Conservation (phyloP, 2,113 vertebrate genomes). For the Atherinomorus stipes region DNA sequence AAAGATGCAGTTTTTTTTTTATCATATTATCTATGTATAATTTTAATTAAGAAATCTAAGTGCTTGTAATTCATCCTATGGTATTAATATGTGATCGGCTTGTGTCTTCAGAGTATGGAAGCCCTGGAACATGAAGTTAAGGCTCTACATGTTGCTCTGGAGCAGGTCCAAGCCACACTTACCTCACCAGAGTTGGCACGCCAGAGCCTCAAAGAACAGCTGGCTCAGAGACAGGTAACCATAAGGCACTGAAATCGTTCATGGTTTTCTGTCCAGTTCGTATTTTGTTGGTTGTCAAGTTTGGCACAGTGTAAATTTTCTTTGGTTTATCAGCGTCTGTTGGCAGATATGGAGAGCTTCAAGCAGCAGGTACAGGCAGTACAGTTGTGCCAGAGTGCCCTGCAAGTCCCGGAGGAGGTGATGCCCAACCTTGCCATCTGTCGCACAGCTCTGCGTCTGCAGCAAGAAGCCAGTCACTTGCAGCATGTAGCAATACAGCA, state of each 20-base stretch:
- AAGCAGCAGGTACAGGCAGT: slow-evolving; percentile 94
- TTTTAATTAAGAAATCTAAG: neutral
- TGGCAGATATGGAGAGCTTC: slow-evolving; percentile 94
- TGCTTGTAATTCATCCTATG: neutral
- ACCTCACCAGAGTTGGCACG: slow-evolving; percentile 92
- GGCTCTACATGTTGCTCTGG: slow-evolving; percentile 88
- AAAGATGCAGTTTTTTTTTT: neutral
- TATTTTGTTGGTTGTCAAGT: neutral
- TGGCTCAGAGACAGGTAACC: slow-evolving; percentile 93
- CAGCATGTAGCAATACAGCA: slow-evolving; percentile 96
- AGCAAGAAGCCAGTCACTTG: slow-evolving; percentile 94
- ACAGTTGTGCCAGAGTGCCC: slow-evolving; percentile 90
- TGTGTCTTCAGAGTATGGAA: slow-evolving; percentile 89
- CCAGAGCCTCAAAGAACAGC: slow-evolving; percentile 94
- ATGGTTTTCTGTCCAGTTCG: neutral
- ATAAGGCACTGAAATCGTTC: neutral
- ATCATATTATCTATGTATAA: neutral
- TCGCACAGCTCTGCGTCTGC: slow-evolving; percentile 89
- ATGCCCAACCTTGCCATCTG: slow-evolving; percentile 90
- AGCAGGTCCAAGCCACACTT: slow-evolving; percentile 89
- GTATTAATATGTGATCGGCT: neutral
- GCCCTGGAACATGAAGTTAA: slow-evolving; percentile 91
- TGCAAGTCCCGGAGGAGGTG: slow-evolving; percentile 93
- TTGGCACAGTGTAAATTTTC: neutral
- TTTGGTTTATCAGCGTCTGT: slow-evolving; percentile 82